A percentile compares a stretch with the other conserved stretches of the same genome.
Evolutionary conservation across 1,140 invertebrate genomes (phyloP).

Genomic region (Aphaenogaster rudis): DNA sequence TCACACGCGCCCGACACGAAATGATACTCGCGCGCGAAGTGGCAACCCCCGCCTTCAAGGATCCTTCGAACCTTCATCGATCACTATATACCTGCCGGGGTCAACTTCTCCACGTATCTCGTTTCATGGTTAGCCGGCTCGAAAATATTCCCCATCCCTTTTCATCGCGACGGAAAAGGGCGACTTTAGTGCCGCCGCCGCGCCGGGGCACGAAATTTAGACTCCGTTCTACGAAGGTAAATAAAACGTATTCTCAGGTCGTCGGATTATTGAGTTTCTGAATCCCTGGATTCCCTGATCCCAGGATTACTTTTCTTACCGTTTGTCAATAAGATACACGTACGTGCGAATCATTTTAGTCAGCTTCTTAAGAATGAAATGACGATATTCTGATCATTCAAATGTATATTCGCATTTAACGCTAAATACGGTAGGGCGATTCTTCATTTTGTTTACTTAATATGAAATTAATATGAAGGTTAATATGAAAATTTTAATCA

Average conservation of each 20-base stretch:
- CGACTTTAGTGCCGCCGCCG: constrained; percentile 40
- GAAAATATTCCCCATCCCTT: constrained; percentile 71
- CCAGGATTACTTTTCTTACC: not conserved
- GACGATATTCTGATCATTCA: not conserved
- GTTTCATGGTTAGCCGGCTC: constrained; percentile 76
- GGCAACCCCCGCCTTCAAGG: constrained; percentile 28
- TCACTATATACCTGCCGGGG: constrained; percentile 59
- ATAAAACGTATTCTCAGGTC: constrained; percentile 67
- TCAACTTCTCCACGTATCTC: constrained; percentile 71
- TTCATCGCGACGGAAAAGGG: constrained; percentile 47
- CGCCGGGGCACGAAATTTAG: constrained; percentile 52
- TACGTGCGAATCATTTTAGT: constrained; percentile 9
- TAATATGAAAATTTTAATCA: not conserved
- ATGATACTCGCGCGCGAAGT: constrained; percentile 30
- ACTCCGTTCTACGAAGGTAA: constrained; percentile 51
- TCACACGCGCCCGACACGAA: constrained; percentile 12
- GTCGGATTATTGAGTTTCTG: constrained; percentile 40
- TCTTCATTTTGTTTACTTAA: not conserved
- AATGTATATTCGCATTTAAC: not conserved
- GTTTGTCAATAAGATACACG: not conserved
- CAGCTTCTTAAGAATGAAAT: not conserved
- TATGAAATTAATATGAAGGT: not conserved
- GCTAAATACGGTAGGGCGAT: not conserved
- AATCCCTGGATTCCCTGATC: constrained; percentile 2
- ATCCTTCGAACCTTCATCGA: constrained; percentile 72